A percentile compares a stretch with the other conserved stretches of the same genome.
phyloP scores from a whole-genome alignment of 2,797 vertebrate species.

The Pampus argenteus region DNA sequence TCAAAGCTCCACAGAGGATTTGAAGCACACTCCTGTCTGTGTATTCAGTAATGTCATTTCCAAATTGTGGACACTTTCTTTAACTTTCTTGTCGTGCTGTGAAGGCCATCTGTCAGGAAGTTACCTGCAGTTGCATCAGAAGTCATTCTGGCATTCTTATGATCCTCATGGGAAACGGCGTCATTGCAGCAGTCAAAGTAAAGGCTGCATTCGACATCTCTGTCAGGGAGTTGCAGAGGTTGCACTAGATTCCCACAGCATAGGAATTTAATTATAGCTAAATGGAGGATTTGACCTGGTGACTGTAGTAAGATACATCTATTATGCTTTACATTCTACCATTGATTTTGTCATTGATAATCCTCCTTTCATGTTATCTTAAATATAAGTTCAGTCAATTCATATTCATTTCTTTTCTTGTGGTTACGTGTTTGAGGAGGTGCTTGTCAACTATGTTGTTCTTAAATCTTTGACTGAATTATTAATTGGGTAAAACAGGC shows the following conservation, averaged over 20 bases:
- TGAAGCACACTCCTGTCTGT: constrained; percentile 1
- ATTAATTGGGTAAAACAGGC: too few relatives aligned
- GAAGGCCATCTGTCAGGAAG: constrained; percentile 43
- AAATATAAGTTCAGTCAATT: not conserved
- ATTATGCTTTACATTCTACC: not conserved
- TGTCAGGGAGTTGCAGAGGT: not conserved
- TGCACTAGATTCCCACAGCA: not conserved
- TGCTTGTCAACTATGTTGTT: too few relatives aligned
- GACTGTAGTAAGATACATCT: not conserved
- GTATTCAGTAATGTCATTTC: not conserved
- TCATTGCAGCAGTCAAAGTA: not conserved
- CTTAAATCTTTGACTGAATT: too few relatives aligned
- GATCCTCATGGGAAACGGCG: not conserved
- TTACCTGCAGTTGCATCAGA: constrained; percentile 30
- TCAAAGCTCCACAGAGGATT: constrained; percentile 2
- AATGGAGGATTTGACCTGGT: not conserved
- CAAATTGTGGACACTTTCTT: constrained; percentile 21
- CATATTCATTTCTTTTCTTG: not conserved
- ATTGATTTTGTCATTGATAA: not conserved
- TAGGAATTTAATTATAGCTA: not conserved
- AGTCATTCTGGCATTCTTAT: constrained; percentile 13
- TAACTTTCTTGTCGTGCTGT: constrained; percentile 20
- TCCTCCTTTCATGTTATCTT: too few relatives aligned
- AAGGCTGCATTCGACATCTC: constrained; percentile 1
- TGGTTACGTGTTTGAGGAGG: too few relatives aligned